These are phyloP conservation scores for Oikopleura dioica DNA, from an alignment of 23 tunicate species.

Conservation along the genomic window DNA sequence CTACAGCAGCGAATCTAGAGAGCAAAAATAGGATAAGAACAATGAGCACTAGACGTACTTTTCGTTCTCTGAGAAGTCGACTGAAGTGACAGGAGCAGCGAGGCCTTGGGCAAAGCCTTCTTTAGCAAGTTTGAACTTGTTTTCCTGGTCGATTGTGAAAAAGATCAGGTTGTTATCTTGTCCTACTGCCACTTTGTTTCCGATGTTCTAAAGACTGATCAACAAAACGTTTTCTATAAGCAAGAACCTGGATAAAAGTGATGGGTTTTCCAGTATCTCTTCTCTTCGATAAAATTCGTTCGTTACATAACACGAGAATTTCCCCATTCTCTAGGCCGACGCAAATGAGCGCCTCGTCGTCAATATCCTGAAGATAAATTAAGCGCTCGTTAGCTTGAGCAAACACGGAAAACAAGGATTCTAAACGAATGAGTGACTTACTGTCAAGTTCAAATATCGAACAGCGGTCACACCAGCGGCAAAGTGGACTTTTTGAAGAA, in stretches of 20 bases:
- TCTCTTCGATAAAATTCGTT: background rate
- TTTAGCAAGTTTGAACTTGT: constrained; percentile 19
- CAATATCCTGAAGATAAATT: background rate
- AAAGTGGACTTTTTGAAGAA: background rate
- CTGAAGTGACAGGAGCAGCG: constrained; percentile 28
- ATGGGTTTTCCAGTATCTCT: constrained; percentile 27
- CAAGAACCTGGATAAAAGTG: background rate
- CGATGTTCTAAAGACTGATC: too few species aligned
- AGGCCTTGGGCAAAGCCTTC: constrained; percentile 60
- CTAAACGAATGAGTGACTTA: background rate
- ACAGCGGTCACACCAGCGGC: background rate
- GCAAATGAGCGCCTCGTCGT: constrained; percentile 32
- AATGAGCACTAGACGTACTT: constrained; percentile 29
- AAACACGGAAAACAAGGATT: background rate
- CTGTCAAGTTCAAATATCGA: background rate
- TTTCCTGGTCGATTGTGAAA: constrained; percentile 22
- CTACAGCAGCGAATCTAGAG: background rate
- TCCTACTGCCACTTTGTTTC: constrained; percentile 36
- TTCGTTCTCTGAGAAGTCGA: constrained; percentile 61
- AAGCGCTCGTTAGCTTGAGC: background rate
- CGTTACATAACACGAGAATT: constrained; percentile 14
- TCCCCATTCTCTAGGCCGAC: constrained; percentile 87
- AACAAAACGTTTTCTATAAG: too few species aligned
- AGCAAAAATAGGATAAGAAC: background rate
- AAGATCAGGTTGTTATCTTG: constrained; percentile 37